Base-by-base conservation (phyloP, 1,140 invertebrate genomes). In the Pachyrhynchus sulphureomaculatus region DNA sequence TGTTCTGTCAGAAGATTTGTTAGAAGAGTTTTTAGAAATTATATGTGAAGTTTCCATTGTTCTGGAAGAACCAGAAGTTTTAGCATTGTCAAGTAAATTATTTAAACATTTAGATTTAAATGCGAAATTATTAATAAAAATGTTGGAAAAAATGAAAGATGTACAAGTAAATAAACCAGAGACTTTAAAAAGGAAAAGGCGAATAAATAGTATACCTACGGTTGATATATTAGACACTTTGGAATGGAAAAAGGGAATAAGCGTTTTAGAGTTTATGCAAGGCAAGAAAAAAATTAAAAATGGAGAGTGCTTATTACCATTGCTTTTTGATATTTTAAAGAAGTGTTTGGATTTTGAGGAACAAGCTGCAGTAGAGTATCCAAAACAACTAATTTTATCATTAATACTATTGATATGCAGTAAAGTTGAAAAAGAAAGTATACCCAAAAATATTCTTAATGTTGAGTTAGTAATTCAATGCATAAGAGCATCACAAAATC, bases 401-500 rank as follows among this genome's bases (percentile, higher is more conserved):
- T 84, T 83, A n/a, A 79, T 96, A 6, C 79, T 90, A 72, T 84
- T 90, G 70, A 84, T 85, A 65, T 90, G 86, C 80, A 8, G 68
- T 29, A 37, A 81, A 58, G 70, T 78, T 21, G 76, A 77, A 4
- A 79, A 84, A 2, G 54, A 83, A 42, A 74, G 80, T 49, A 68
- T 84, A 48, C 72, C 83, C 0, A 83, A 87, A 64, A 80, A 80
- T 10, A 76, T 82, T 39, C 84, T 92, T 48, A 88, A 93, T 54
- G 86, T 95, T 49, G 92, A 94, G 71, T 69, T 90, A 18, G 83
- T 96, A 17, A 90, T 96, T 1, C 86, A 92, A 60, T 95, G 92
- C 69, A 88, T 96, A n/a, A 81, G 93, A 63, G 86, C 84, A 4
- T 93, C 93, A 0, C 86, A 90, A 66, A 96, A 96, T 77, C 93